Conservation (phyloP, 1,140 invertebrate species). For the Caenorhabditis latens region DNA sequence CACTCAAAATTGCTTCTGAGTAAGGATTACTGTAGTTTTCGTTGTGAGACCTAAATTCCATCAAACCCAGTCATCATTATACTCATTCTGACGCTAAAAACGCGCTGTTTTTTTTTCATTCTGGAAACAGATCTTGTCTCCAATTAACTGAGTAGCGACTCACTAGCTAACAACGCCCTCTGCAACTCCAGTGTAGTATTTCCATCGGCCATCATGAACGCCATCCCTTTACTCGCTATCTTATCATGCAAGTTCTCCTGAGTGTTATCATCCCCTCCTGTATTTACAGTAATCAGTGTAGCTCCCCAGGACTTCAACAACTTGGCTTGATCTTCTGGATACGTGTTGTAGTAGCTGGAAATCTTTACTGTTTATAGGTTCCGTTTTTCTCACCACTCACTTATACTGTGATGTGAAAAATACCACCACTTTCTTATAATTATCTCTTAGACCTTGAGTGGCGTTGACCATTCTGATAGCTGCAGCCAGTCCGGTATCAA, state of each 20-base stretch:
- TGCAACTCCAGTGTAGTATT: slow-evolving; percentile 1
- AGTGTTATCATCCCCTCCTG: background rate
- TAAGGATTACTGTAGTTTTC: too few species aligned
- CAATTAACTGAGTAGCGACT: background rate
- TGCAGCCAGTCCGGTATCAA: background rate
- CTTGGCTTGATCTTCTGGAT: background rate
- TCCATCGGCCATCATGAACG: slow-evolving; percentile 19
- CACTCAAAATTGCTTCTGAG: too few species aligned
- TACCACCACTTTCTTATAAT: slow-evolving; percentile 30
- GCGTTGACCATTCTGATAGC: slow-evolving; percentile 10
- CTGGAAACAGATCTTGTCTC: too few species aligned
- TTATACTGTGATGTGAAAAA: slow-evolving; percentile 12
- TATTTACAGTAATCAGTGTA: slow-evolving; percentile 19
- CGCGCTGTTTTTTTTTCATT: too few species aligned
- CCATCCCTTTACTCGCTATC: slow-evolving; percentile 3
- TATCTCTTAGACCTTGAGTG: slow-evolving; percentile 8
- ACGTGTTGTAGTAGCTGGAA: slow-evolving; percentile 10
- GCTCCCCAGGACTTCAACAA: background rate
- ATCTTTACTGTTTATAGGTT: too few species aligned
- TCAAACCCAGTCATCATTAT: too few species aligned
- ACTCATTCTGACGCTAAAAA: too few species aligned
- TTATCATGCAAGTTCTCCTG: background rate
- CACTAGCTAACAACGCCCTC: background rate
- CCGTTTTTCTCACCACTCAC: background rate
- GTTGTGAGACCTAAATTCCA: too few species aligned